Conservation (phyloP, 1,140 invertebrate genomes). For the Condylostylus longicornis region DNA sequence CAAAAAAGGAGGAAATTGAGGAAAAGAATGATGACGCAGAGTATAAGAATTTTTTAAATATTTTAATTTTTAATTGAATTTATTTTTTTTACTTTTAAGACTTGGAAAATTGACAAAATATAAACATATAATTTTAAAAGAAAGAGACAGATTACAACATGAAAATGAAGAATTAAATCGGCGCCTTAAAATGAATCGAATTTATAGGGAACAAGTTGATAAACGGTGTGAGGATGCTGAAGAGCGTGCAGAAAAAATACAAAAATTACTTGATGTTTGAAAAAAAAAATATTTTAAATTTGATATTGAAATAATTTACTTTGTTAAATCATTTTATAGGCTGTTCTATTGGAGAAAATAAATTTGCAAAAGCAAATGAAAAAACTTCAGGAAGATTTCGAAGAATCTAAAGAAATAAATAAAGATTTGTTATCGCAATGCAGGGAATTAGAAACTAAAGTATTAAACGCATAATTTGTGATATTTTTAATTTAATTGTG, state of each 20-base stretch:
- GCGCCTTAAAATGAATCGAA: conserved; percentile 27
- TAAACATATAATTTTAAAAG: conserved; percentile 26
- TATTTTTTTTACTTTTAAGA: conserved; percentile 8
- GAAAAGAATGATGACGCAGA: conserved; percentile 27
- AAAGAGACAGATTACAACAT: conserved; percentile 32
- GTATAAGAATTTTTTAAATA: conserved; percentile 17
- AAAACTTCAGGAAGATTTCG: too few relatives aligned
- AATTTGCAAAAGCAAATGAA: too few relatives aligned
- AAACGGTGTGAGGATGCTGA: conserved; percentile 9
- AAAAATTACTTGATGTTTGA: conserved; percentile 12
- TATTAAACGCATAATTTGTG: too few relatives aligned
- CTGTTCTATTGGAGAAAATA: too few relatives aligned
- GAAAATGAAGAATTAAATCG: conserved; percentile 33
- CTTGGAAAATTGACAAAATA: conserved; percentile 20
- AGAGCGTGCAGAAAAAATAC: conserved; percentile 9
- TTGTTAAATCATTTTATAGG: too few relatives aligned
- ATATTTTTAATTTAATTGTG: too few relatives aligned
- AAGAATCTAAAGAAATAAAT: too few relatives aligned
- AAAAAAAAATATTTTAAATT: conserved; percentile 9
- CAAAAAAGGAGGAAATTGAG: conserved; percentile 29
- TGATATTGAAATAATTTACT: conserved; percentile 11
- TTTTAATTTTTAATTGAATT: conserved; percentile 1
- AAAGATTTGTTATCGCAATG: too few relatives aligned
- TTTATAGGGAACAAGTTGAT: conserved; percentile 19
- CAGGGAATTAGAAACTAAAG: too few relatives aligned